phyloP scores from a whole-genome alignment of 1,140 invertebrate genomes.

The Vanessa atalanta region DNA sequence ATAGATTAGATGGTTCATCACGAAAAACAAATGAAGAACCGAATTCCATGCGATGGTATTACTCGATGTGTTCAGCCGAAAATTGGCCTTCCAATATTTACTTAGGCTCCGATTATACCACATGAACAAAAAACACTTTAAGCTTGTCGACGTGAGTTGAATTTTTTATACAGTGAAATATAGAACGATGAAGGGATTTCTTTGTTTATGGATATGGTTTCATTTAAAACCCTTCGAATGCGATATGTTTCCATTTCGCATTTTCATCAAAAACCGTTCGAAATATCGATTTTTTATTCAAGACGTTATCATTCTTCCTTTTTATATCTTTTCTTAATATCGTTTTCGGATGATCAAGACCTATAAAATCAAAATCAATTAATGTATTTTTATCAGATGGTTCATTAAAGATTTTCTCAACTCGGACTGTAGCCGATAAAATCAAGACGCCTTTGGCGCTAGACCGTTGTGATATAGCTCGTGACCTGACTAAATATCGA shows the following conservation, averaged over 20 bases:
- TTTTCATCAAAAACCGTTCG: too few species aligned
- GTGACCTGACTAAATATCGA: conserved; percentile 26
- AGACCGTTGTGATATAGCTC: conserved; percentile 27
- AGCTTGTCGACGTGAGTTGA: conserved; percentile 25
- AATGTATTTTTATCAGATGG: not conserved
- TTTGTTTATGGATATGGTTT: too few species aligned
- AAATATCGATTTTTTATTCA: too few species aligned
- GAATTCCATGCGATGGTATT: conserved; percentile 32
- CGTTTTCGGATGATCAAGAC: not conserved
- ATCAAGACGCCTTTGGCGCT: conserved; percentile 22
- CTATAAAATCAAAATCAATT: not conserved
- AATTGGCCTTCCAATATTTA: conserved; percentile 40
- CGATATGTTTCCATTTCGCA: too few species aligned
- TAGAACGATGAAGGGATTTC: too few species aligned
- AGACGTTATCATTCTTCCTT: too few species aligned
- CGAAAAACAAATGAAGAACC: conserved; percentile 46
- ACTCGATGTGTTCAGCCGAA: conserved; percentile 37
- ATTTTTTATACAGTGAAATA: conserved; percentile 17
- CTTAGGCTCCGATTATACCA: conserved; percentile 39
- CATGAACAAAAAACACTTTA: conserved; percentile 31
- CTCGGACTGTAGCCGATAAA: conserved; percentile 11
- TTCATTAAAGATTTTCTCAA: conserved; percentile 24
- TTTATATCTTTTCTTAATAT: too few species aligned
- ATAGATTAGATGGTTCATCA: conserved; percentile 62
- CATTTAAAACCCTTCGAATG: too few species aligned